Conservation (phyloP, 2,113 vertebrate species). For the Irena cyanogastra region DNA sequence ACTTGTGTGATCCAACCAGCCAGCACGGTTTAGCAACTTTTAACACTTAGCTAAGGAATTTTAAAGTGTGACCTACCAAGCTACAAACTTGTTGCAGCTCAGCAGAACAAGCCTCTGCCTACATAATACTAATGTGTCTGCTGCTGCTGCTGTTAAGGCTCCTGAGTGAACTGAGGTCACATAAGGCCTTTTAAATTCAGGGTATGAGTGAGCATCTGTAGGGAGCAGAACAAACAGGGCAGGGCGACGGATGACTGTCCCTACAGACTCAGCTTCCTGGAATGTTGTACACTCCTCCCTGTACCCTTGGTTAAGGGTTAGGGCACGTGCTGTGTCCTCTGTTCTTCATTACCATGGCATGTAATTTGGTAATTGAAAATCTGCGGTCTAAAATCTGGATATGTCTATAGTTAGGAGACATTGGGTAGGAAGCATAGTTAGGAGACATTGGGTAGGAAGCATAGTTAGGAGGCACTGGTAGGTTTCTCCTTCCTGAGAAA, state of each 20-base stretch:
- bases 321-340: background rate
- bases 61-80: background rate
- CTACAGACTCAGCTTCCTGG: slow-evolving; percentile 5
- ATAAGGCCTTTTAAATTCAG: background rate
- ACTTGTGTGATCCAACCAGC: slow-evolving; percentile 30
- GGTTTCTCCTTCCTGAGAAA: background rate
- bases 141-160: background rate
- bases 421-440: background rate
- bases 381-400: background rate
- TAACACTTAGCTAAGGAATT: background rate
- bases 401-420: background rate
- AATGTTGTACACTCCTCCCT: slow-evolving; percentile 41
- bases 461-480: too few relatives aligned
- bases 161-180: background rate
- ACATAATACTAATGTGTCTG: background rate
- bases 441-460: background rate
- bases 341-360: background rate
- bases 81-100: background rate
- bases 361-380: background rate
- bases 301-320: background rate
- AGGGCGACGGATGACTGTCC: background rate
- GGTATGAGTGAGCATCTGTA: background rate
- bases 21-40: slow-evolving; percentile 42
- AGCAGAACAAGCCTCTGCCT: background rate
- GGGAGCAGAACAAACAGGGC: background rate